phyloP scores from a whole-genome alignment of 2,797 vertebrate species.

The Crenuchus spilurus region DNA sequence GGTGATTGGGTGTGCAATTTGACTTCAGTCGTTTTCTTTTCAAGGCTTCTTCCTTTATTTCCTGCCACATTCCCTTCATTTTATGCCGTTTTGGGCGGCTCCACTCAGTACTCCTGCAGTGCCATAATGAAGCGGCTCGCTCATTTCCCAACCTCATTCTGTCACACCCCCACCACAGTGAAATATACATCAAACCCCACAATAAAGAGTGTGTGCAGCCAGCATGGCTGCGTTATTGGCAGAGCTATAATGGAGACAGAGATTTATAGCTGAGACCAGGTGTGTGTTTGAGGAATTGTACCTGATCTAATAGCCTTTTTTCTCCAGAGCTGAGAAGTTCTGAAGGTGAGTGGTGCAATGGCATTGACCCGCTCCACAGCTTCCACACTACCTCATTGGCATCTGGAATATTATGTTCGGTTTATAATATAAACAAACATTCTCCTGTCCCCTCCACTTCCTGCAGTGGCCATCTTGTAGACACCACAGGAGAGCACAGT shows the following conservation, averaged over 20 bases:
- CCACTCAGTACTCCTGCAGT: conserved; percentile 47
- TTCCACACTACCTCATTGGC: conserved; percentile 35
- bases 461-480: conserved; percentile 3
- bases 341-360: conserved; percentile 64
- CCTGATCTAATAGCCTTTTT: conserved; percentile 64
- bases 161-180: conserved; percentile 75
- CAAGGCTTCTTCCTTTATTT: conserved; percentile 27
- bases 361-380: conserved; percentile 51
- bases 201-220: conserved; percentile 80
- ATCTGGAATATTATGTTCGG: conserved; percentile 38
- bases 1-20: conserved; percentile 31
- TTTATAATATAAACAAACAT: conserved; percentile 53
- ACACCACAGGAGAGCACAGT: conserved; percentile 44
- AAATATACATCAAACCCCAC: conserved; percentile 72
- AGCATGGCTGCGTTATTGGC: conserved; percentile 78
- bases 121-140: conserved; percentile 58
- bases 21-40: conserved; percentile 20
- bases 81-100: conserved; percentile 53
- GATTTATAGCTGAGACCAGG: conserved; percentile 76
- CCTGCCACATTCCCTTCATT: conserved; percentile 28
- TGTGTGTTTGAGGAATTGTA: conserved; percentile 68
- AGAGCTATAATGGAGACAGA: conserved; percentile 76
- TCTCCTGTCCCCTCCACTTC: conserved; percentile 19
- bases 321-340: conserved; percentile 42
- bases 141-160: conserved; percentile 86